Base-by-base conservation (phyloP, 2,888 invertebrate genomes). In the Drosophila mulleri region DNA sequence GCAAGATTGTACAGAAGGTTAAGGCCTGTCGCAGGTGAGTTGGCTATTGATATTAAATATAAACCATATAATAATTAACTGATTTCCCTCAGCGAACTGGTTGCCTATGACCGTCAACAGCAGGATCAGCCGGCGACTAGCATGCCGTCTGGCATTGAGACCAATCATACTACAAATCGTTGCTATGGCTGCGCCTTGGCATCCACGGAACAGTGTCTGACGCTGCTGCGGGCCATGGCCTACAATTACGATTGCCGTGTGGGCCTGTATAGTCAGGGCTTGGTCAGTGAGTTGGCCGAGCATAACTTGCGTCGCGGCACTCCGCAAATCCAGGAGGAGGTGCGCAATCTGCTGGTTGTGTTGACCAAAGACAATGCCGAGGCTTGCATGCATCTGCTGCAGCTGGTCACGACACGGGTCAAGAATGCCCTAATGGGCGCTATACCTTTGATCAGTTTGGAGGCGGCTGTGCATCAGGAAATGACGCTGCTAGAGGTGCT, bases 131-230 rank as follows among this genome's bases (percentile, higher is more conserved):
- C 86, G 1, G 26, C 72, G 0, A 29, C 44, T 9, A 82, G 77
- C 26, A 39, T 80, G 80, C 2, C 73, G 6, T 72, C 82, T 4
- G 72, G 82, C 0, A 89, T 81, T 1, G 92, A 92, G 29, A 12
- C 66, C 5, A 86, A 72, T 54, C 87, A 81, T 26, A 89, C 92
- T 3, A 93, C 94, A 0, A 96, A 95, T 76, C 95, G 96, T 5
- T 98, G 97, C 92, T 98, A 97, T 92, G 97, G 97, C 0, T 98
- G 97, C 90, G 96, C 98, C 3, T 95, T 97, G 63, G 96, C 98
- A 2, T 97, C 98, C 45, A 97, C 98, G 0, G 98, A 98, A 92
- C 98, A 98, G 92, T 99, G 98, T 92, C 94, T 99, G 37, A 98
- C 98, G 0, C 93, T 99, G 50, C 94, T 99, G 57, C 95, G 98